phyloP scores from a whole-genome alignment of 2,888 invertebrate species.

The Neoaliturus tenellus region DNA sequence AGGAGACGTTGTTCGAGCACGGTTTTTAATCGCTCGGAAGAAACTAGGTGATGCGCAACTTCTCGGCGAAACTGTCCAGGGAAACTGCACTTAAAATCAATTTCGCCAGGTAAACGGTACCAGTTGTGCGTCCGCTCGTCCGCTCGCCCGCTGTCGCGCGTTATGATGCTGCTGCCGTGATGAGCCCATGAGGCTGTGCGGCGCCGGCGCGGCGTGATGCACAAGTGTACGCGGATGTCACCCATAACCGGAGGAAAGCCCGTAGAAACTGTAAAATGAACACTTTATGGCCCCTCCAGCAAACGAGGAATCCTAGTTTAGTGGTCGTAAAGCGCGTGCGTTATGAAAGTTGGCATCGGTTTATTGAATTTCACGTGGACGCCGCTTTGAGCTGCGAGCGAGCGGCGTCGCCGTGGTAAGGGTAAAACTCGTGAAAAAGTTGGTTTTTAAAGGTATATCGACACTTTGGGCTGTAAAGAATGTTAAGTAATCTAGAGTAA shows the following conservation, averaged over 20 bases:
- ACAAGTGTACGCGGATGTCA: conserved; percentile 46
- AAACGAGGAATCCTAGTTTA: conserved; percentile 51
- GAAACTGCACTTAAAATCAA: no score
- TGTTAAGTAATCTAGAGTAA: no score
- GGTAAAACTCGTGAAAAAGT: no score
- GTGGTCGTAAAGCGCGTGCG: conserved; percentile 39
- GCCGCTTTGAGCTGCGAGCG: not conserved
- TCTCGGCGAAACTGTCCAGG: no score
- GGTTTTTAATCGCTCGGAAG: no score
- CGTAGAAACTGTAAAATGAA: conserved; percentile 50
- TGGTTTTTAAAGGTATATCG: no score
- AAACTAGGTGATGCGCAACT: no score
- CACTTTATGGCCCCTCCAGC: conserved; percentile 41
- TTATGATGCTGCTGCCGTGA: not conserved
- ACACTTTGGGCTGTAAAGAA: no score
- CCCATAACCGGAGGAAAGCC: conserved; percentile 42
- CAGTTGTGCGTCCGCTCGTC: not conserved
- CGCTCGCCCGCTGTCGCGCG: not conserved
- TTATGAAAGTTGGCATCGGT: conserved; percentile 26
- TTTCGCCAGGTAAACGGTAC: not conserved
- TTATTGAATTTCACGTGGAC: conserved; percentile 33
- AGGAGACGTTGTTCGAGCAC: no score
- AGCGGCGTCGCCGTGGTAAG: no score
- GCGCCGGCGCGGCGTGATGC: not conserved
- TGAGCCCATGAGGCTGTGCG: not conserved